Evolutionary conservation across 2,888 invertebrate species (phyloP).

Genomic region (Kryphioiulus occultus): DNA sequence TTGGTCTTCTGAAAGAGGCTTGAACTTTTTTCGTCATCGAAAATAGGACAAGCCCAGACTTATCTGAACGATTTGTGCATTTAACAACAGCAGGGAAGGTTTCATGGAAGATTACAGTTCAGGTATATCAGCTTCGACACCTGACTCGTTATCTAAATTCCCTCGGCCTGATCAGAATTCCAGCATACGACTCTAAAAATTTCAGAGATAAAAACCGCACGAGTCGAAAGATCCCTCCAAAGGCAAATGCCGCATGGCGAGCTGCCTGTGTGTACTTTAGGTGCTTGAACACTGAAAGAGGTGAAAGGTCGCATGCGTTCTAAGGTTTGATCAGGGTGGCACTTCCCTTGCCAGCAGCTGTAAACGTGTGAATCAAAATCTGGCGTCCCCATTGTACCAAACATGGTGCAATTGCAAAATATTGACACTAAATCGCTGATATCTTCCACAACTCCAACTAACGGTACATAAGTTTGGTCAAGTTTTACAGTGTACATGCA

Average conservation of each 20-base stretch:
- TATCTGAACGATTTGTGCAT: neutral
- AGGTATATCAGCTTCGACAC: neutral
- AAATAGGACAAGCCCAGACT: neutral
- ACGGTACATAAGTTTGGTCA: neutral
- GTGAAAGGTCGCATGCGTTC: neutral
- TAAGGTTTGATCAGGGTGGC: neutral
- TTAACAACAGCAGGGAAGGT: slow-evolving; percentile 7
- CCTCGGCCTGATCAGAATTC: slow-evolving; percentile 41
- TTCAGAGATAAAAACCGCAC: neutral
- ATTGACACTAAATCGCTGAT: neutral
- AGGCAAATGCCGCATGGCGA: neutral
- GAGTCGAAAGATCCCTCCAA: slow-evolving; percentile 12
- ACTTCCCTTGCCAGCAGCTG: neutral
- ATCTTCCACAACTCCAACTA: neutral
- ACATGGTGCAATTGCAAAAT: neutral
- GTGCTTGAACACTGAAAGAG: neutral
- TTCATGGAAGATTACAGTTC: neutral
- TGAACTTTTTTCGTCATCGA: neutral
- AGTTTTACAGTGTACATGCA: too few species aligned
- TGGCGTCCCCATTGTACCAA: neutral
- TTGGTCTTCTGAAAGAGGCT: too few species aligned
- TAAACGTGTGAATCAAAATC: slow-evolving; percentile 8
- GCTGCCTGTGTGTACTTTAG: neutral
- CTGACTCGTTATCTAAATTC: slow-evolving; percentile 42
- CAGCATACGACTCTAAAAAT: neutral